phyloP scores from a whole-genome alignment of 2,888 invertebrate genomes.

The Athripsodes cinereus region DNA sequence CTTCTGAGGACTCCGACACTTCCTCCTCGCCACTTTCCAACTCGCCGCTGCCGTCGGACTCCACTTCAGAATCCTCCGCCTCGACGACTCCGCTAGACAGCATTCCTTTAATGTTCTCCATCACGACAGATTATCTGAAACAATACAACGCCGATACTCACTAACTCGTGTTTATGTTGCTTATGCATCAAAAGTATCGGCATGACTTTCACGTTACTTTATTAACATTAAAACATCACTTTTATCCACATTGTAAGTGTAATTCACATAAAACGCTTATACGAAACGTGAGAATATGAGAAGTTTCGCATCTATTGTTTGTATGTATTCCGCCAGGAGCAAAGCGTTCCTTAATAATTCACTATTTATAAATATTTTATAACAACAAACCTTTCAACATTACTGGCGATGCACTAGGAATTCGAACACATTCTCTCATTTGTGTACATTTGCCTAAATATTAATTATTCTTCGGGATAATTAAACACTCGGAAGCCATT shows the following conservation, averaged over 20 bases:
- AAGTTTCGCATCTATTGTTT: conserved; percentile 19
- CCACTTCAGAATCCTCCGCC: conserved; percentile 29
- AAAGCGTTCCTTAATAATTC: conserved; percentile 7
- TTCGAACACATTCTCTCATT: conserved; percentile 9
- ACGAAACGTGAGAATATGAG: conserved; percentile 15
- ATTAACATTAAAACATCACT: neutral
- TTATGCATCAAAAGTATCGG: neutral
- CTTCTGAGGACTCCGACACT: conserved; percentile 36
- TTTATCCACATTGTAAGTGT: neutral
- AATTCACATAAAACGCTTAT: conserved; percentile 7
- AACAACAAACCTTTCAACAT: conserved; percentile 14
- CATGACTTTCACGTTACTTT: neutral
- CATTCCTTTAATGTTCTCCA: conserved; percentile 21
- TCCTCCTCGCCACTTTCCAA: conserved; percentile 36
- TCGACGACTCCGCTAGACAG: conserved; percentile 36
- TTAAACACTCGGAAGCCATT: conserved; percentile 49
- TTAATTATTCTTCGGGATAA: conserved; percentile 25
- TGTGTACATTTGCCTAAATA: conserved; percentile 19
- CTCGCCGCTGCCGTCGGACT: conserved; percentile 26
- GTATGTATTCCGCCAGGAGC: conserved; percentile 2
- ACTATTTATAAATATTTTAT: neutral
- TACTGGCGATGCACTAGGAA: conserved; percentile 14
- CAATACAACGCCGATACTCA: conserved; percentile 13
- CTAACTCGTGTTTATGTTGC: neutral
- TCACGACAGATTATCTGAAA: conserved; percentile 16